These are phyloP conservation scores for Plusia festucae DNA, from an alignment of 2,888 invertebrate genomes.

Conservation along the genomic window DNA sequence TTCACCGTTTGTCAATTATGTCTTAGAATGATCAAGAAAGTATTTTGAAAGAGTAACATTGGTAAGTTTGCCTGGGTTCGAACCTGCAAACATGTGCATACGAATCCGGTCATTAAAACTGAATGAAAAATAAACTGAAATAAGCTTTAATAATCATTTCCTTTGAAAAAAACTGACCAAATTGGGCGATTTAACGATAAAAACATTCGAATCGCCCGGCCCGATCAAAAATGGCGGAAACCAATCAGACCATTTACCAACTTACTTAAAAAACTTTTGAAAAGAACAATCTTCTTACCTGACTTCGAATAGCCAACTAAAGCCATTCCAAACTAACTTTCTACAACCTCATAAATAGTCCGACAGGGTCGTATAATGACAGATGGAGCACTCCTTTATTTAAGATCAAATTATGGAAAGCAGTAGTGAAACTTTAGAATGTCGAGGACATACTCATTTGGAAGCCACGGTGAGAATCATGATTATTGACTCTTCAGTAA, in stretches of 20 bases:
- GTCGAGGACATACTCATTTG: not conserved
- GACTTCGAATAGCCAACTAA: conserved; percentile 53
- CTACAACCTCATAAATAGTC: conserved; percentile 38
- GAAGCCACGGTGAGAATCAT: too few relatives aligned
- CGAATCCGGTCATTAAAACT: too few relatives aligned
- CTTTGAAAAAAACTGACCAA: not conserved
- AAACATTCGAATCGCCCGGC: not conserved
- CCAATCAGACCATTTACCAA: conserved; percentile 33
- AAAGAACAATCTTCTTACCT: conserved; percentile 32
- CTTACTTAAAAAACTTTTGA: conserved; percentile 25
- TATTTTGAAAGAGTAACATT: too few relatives aligned
- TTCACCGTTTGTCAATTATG: too few relatives aligned
- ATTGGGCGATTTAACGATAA: not conserved
- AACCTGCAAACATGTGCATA: too few relatives aligned
- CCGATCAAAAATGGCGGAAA: conserved; percentile 7
- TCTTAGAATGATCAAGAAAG: too few relatives aligned
- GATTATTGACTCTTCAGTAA: too few relatives aligned
- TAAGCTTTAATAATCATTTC: not conserved
- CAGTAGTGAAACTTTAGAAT: not conserved
- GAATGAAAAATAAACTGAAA: not conserved
- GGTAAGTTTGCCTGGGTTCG: too few relatives aligned
- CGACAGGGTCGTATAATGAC: conserved; percentile 23
- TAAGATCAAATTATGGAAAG: not conserved
- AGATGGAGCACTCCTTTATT: not conserved
- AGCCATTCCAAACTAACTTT: conserved; percentile 54